Evolutionary conservation across 2,113 vertebrate species (phyloP), one percentile per base, ranked within the genome.

Genomic region (Aythya baeri): DNA sequence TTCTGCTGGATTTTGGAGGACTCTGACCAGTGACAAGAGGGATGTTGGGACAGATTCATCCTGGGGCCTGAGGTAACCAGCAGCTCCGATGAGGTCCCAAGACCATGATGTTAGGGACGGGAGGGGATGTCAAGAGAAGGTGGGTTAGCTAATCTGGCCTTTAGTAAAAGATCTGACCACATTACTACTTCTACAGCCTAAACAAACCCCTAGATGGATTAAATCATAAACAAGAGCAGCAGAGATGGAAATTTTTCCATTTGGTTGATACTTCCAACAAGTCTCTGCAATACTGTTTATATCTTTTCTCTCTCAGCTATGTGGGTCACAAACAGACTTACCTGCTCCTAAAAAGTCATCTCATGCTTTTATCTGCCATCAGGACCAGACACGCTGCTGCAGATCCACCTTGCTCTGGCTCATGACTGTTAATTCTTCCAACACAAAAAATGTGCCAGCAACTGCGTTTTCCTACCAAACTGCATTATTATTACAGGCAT

Each of bases 261-360:
- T 41, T 13, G 25, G 17, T 14, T 21, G 1, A 8, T 62, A 15
- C 46, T 71, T 81, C 38, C 17, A 32, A 70, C 13, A 65, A 54
- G 7, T 57, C 29, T 52, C 27, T 75, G 65, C 20, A 72, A 13
- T 43, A 38, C 9, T 84, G 62, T 86, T 94, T 65, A 38, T 72
- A 16, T 70, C 38, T 94, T 70, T 91, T 66, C 5, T 65, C 31
- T 93, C 34, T 6, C 36, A 31, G 66, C 36, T 96, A 94, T 95
- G 26, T 96, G 92, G 62, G 88, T 92, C 90, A 88, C 49, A 88
- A 52, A 61, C 44, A 93, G 38, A 86, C 34, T 75, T 68, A 14
- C 5, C 23, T 96, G 86, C 57, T 93, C 70, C 83, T 79, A 88
- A 95, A 88, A 88, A 90, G 70, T 95, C 75, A 75, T 77, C 1